These are phyloP conservation scores for Graphium colonna DNA, from an alignment of 2,888 invertebrate species.

Conservation along the genomic window DNA sequence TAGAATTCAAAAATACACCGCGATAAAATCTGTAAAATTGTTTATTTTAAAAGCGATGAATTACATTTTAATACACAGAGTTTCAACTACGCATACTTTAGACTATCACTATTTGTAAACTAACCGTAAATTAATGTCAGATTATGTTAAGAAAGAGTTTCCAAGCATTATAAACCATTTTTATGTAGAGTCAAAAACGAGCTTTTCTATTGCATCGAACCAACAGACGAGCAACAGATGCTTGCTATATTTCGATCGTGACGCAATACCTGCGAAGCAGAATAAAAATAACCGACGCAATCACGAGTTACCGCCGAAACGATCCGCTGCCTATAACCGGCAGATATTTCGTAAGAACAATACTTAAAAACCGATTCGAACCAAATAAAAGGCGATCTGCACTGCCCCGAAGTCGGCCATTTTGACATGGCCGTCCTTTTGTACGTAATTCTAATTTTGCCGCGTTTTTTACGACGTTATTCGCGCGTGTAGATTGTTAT, in stretches of 20 bases:
- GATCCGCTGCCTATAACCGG: constrained; percentile 19
- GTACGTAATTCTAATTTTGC: constrained; percentile 25
- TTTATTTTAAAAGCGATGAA: too few species aligned
- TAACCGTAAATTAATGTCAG: too few species aligned
- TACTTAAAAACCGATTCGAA: constrained; percentile 47
- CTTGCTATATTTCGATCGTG: neutral
- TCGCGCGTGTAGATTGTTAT: too few species aligned
- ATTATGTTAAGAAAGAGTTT: too few species aligned
- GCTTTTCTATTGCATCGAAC: too few species aligned
- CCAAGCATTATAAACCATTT: too few species aligned
- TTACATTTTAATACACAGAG: too few species aligned
- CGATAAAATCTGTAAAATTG: too few species aligned
- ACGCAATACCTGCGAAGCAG: neutral
- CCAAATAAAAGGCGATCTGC: constrained; percentile 61
- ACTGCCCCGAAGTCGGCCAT: constrained; percentile 23
- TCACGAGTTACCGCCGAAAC: neutral
- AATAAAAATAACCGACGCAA: neutral
- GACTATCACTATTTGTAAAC: too few species aligned
- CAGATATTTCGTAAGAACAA: constrained; percentile 27
- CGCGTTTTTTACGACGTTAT: neutral
- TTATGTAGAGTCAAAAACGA: too few species aligned
- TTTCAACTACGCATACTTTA: too few species aligned
- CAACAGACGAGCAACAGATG: neutral
- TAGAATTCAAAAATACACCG: too few species aligned
- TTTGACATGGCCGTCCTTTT: constrained; percentile 20